phyloP scores from a whole-genome alignment of 1,140 invertebrate species.

The Drosophila pectinifera region DNA sequence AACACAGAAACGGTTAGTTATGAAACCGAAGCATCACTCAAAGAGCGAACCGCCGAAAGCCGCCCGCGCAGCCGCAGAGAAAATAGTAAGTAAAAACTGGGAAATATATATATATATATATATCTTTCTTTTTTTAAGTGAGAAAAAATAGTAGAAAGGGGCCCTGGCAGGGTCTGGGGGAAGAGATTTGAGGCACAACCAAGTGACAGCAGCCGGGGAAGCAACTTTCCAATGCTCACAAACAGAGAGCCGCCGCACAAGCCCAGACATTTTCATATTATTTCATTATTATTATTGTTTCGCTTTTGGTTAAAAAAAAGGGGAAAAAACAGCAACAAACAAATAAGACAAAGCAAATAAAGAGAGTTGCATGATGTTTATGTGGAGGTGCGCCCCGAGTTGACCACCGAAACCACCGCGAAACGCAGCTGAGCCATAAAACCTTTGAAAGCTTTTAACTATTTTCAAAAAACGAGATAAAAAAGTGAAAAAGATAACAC shows the following conservation, averaged over 20 bases:
- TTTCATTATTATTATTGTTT: conserved; percentile 77
- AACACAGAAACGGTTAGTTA: conserved; percentile 73
- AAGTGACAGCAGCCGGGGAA: conserved; percentile 65
- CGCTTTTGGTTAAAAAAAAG: conserved; percentile 33
- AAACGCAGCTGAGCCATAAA: conserved; percentile 55
- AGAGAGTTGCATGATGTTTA: conserved; percentile 56
- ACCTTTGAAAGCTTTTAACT: conserved; percentile 41
- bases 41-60: conserved; percentile 69
- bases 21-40: conserved; percentile 82
- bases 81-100: background rate
- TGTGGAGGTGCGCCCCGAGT: conserved; percentile 32
- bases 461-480: conserved; percentile 7
- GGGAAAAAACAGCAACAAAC: conserved; percentile 20
- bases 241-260: conserved; percentile 21
- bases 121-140: background rate
- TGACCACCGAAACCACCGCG: conserved; percentile 45
- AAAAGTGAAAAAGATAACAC: conserved; percentile 8
- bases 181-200: conserved; percentile 43
- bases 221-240: conserved; percentile 75
- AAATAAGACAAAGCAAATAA: conserved; percentile 35
- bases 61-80: conserved; percentile 63
- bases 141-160: conserved; percentile 4
- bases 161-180: conserved; percentile 7
- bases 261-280: conserved; percentile 57
- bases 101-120: background rate